Percentiles rank a stretch among this genome's conserved stretches.
Evolutionary conservation across 2,113 vertebrate genomes (phyloP).

Genomic region (Oenanthe melanoleuca): DNA sequence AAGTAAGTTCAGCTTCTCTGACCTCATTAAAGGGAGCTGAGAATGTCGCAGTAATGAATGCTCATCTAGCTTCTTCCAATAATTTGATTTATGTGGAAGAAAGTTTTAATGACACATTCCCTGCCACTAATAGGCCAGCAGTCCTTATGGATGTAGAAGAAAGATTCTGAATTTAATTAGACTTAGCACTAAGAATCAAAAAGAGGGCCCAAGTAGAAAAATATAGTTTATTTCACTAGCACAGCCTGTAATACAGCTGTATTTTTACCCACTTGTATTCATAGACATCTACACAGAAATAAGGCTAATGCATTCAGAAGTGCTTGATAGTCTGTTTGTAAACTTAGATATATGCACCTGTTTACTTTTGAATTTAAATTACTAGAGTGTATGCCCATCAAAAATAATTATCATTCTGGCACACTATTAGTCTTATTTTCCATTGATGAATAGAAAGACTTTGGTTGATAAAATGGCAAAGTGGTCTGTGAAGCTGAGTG

Average conservation of each 20-base stretch:
- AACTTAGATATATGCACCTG: neutral
- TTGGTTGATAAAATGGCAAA: neutral
- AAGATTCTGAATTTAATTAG: neutral
- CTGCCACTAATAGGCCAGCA: neutral
- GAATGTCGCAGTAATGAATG: neutral
- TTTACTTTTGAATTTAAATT: neutral
- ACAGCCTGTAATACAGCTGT: neutral
- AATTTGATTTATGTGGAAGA: neutral
- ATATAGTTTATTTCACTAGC: neutral
- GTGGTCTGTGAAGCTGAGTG: neutral
- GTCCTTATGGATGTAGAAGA: neutral
- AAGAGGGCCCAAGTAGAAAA: neutral
- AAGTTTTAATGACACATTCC: neutral
- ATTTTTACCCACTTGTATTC: neutral
- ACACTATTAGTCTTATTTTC: neutral
- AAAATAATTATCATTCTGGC: neutral
- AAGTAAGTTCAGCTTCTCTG: conserved; percentile 39
- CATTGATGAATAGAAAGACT: neutral
- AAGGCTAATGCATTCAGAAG: neutral
- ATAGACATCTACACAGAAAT: neutral
- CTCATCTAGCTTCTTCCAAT: neutral
- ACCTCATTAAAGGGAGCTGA: conserved; percentile 27
- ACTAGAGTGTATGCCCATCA: neutral
- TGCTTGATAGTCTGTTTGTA: neutral
- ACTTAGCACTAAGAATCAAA: neutral